phyloP scores from a whole-genome alignment of 2,888 invertebrate species.

The Eulithis testata region DNA sequence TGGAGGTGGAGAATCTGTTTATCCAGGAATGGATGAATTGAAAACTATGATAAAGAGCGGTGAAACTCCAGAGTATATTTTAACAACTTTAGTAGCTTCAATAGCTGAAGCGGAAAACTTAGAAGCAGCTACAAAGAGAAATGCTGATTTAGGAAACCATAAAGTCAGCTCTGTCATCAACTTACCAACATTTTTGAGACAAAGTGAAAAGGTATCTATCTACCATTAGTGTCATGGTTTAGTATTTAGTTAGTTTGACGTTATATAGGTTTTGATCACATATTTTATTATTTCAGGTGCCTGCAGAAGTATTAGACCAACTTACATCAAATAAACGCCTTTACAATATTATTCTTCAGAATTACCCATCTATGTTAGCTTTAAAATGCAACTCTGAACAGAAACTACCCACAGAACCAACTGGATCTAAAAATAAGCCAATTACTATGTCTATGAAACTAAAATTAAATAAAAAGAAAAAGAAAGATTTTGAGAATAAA shows the following conservation, averaged over 20 bases:
- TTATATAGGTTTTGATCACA: background rate
- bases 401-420: conserved; percentile 75
- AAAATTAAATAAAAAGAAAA: conserved; percentile 71
- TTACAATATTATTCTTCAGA: conserved; percentile 88
- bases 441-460: conserved; percentile 87
- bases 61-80: conserved; percentile 87
- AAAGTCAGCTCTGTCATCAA: conserved; percentile 89
- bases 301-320: conserved; percentile 88
- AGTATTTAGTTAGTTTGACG: conserved; percentile 6
- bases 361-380: conserved; percentile 88
- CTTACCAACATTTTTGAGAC: conserved; percentile 90
- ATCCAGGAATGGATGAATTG: conserved; percentile 87
- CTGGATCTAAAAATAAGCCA: conserved; percentile 74
- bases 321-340: conserved; percentile 86
- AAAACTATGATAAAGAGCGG: conserved; percentile 89
- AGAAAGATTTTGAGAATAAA: conserved; percentile 74
- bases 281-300: conserved; percentile 79
- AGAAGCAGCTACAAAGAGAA: conserved; percentile 75
- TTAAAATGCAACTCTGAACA: conserved; percentile 87
- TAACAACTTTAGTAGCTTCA: conserved; percentile 86
- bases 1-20: conserved; percentile 83
- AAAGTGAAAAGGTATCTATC: conserved; percentile 87
- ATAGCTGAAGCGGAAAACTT: conserved; percentile 81
- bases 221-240: background rate
- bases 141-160: conserved; percentile 71